Evolutionary conservation across 2,888 invertebrate species (phyloP).

Genomic region (Matsumyia berberina): DNA sequence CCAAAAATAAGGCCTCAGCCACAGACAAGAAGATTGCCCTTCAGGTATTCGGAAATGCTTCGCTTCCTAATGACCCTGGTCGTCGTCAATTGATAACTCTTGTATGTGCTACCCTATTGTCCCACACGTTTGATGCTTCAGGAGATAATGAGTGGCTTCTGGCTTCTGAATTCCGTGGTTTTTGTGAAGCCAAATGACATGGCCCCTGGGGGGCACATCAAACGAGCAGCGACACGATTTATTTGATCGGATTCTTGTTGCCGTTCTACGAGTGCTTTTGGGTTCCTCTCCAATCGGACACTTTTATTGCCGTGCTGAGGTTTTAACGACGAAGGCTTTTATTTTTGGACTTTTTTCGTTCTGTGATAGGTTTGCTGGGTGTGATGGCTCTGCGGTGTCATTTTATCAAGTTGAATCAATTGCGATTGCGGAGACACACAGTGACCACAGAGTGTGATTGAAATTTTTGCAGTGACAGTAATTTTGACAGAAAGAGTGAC

Average conservation of each 20-base stretch:
- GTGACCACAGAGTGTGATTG: slow-evolving; percentile 35
- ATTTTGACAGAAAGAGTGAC: slow-evolving; percentile 1
- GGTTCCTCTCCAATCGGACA: slow-evolving; percentile 8
- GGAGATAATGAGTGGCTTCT: slow-evolving; percentile 63
- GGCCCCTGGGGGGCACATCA: slow-evolving; percentile 39
- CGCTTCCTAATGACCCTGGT: slow-evolving; percentile 52
- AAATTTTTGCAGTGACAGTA: slow-evolving; percentile 21
- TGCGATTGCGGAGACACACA: not conserved
- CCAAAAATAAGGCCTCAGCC: slow-evolving; percentile 33
- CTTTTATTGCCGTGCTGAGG: slow-evolving; percentile 57
- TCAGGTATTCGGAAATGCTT: slow-evolving; percentile 31
- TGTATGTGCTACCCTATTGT: slow-evolving; percentile 35
- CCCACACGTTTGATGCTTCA: slow-evolving; percentile 35
- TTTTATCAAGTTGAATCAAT: slow-evolving; percentile 15
- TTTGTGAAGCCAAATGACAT: slow-evolving; percentile 45
- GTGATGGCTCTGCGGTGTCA: slow-evolving; percentile 25
- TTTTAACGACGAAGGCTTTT: slow-evolving; percentile 43
- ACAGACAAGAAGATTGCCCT: slow-evolving; percentile 52
- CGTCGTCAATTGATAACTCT: slow-evolving; percentile 57
- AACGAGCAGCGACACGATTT: slow-evolving; percentile 54
- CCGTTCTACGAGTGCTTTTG: slow-evolving; percentile 35
- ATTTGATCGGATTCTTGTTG: slow-evolving; percentile 43
- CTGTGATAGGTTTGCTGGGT: slow-evolving; percentile 38
- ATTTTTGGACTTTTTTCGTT: slow-evolving; percentile 7
- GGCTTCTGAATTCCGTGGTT: slow-evolving; percentile 65